phyloP scores from a whole-genome alignment of 2,797 vertebrate species.

The Naso thynnoides region DNA sequence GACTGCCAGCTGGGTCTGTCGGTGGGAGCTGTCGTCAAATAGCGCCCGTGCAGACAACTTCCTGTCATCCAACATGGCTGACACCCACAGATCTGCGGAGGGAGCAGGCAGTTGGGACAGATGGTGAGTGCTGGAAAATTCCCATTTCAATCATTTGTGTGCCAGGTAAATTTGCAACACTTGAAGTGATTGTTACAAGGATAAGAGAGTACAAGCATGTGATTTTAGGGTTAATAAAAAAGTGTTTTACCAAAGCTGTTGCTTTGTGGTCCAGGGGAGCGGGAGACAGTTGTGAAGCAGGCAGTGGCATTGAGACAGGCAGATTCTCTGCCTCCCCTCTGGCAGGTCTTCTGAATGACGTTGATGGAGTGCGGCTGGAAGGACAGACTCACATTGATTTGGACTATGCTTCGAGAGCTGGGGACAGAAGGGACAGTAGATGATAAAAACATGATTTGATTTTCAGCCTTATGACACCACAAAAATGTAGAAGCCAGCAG shows the following conservation, averaged over 20 bases:
- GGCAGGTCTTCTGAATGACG: constrained; percentile 91
- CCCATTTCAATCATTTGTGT: constrained; percentile 8
- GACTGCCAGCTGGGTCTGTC: constrained; percentile 82
- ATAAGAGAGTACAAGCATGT: neutral
- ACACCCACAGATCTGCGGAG: constrained; percentile 85
- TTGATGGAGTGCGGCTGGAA: constrained; percentile 90
- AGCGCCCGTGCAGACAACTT: constrained; percentile 86
- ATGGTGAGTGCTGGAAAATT: constrained; percentile 20
- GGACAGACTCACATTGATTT: constrained; percentile 86
- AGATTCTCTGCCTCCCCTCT: constrained; percentile 86
- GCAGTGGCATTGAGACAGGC: constrained; percentile 87
- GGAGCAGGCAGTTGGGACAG: constrained; percentile 28
- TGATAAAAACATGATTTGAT: neutral
- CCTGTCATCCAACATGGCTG: constrained; percentile 90
- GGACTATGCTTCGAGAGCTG: constrained; percentile 91
- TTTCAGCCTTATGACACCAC: neutral
- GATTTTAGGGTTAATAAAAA: constrained; percentile 1
- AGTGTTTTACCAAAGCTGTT: constrained; percentile 83
- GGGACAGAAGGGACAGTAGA: constrained; percentile 7
- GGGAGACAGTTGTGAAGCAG: constrained; percentile 88
- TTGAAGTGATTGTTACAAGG: neutral
- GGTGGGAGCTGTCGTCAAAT: constrained; percentile 90
- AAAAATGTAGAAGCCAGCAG: neutral
- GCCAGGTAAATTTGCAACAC: neutral
- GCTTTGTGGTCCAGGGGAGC: constrained; percentile 83